Conservation (phyloP, 2,113 vertebrate species). For the Procavia capensis region DNA sequence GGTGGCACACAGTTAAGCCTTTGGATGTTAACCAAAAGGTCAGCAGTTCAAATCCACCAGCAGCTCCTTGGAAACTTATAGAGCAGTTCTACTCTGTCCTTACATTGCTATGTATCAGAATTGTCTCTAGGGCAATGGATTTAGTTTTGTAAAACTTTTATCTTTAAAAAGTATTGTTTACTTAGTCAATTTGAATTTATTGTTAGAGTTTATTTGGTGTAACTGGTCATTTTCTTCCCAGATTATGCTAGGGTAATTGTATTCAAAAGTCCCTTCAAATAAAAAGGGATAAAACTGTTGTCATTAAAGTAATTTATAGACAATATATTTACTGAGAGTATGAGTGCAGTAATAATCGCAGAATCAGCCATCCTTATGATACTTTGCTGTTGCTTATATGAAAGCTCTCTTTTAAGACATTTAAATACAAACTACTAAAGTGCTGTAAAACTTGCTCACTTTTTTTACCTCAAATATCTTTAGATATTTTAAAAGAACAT, state of each 20-base stretch:
- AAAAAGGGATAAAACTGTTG: not conserved
- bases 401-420: not conserved
- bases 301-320: conserved; percentile 1
- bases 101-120: too few relatives aligned
- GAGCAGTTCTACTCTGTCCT: too few relatives aligned
- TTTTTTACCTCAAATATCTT: not conserved
- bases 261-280: conserved; percentile 14
- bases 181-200: not conserved
- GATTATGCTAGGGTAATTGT: not conserved
- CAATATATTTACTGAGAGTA: not conserved
- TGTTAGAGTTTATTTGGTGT: not conserved
- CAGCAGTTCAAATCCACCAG: too few relatives aligned
- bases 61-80: too few relatives aligned
- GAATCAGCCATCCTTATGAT: not conserved
- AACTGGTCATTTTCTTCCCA: not conserved
- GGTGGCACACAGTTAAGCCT: too few relatives aligned
- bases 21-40: too few relatives aligned
- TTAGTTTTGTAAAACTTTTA: not conserved
- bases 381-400: not conserved
- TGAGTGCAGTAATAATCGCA: conserved; percentile 10
- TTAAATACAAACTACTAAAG: not conserved
- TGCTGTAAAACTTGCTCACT: not conserved
- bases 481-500: not conserved
- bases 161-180: not conserved
- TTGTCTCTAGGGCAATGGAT: too few relatives aligned